A percentile compares a stretch with the other conserved stretches of the same genome.
Conservation (phyloP, 2,113 vertebrate genomes). For the Rhinogobius similis region DNA sequence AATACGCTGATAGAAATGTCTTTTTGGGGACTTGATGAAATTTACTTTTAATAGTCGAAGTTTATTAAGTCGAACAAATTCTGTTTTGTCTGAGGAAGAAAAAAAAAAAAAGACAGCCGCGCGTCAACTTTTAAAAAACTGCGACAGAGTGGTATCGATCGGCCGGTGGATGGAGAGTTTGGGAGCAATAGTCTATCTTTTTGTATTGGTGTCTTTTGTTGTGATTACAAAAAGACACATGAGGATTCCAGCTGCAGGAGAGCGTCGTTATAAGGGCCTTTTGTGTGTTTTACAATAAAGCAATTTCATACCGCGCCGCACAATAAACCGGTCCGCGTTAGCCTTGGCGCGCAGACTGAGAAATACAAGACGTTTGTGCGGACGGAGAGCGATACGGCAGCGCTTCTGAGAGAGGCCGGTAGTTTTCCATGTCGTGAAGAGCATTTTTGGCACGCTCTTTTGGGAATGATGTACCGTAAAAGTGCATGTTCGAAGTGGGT, state of each 20-base stretch:
- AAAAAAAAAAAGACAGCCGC: conserved; percentile 37
- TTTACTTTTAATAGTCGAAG: conserved; percentile 45
- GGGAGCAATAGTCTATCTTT: conserved; percentile 26
- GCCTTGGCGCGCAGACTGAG: not conserved
- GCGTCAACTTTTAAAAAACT: conserved; percentile 52
- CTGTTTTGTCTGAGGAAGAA: conserved; percentile 31
- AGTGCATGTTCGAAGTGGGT: not conserved
- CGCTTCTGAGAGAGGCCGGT: not conserved
- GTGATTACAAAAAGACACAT: conserved; percentile 12
- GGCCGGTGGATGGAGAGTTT: conserved; percentile 23
- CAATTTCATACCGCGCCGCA: conserved; percentile 1
- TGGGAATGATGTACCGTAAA: not conserved
- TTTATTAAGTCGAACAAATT: conserved; percentile 58
- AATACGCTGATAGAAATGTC: conserved; percentile 58
- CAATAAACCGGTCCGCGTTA: conserved; percentile 1
- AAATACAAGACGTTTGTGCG: not conserved
- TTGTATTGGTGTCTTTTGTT: conserved; percentile 13
- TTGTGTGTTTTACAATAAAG: conserved; percentile 12
- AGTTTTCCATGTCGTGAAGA: not conserved
- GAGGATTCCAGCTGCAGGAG: conserved; percentile 10
- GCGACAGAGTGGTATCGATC: conserved; percentile 44
- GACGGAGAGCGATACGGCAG: not conserved
- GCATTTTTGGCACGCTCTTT: not conserved
- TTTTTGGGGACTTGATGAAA: conserved; percentile 52
- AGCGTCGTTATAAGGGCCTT: not conserved